These are phyloP conservation scores for Coilia nasus DNA, from an alignment of 2,797 vertebrate genomes.

Conservation along the genomic window DNA sequence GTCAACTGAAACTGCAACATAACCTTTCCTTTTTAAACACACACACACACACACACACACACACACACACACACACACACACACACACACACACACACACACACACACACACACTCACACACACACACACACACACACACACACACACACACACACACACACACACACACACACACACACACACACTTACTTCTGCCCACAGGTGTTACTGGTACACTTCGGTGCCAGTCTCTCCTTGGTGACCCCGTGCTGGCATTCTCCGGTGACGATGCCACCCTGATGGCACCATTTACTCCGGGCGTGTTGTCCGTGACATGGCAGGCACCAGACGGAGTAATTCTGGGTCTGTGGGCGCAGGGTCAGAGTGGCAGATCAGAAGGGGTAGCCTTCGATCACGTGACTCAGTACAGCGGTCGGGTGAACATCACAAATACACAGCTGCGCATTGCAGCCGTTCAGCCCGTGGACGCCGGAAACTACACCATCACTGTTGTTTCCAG, in stretches of 20 bases:
- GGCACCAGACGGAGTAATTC: not conserved
- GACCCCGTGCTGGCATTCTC: not conserved
- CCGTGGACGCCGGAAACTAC: not conserved
- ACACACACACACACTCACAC: too few species aligned
- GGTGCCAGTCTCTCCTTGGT: not conserved
- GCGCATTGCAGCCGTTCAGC: not conserved
- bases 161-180: too few species aligned
- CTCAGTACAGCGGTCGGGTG: not conserved
- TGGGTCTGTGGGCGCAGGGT: not conserved
- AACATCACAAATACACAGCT: not conserved
- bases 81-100: too few species aligned
- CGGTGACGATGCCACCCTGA: not conserved
- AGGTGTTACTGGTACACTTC: not conserved
- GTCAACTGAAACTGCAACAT: too few species aligned
- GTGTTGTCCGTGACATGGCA: not conserved
- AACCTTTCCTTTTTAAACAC: too few species aligned
- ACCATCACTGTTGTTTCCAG: not conserved
- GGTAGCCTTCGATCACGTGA: not conserved
- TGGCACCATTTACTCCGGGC: not conserved
- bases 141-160: too few species aligned
- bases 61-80: too few species aligned
- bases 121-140: not conserved
- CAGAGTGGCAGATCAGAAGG: not conserved
- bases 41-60: too few species aligned
- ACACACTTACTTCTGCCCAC: not conserved